Percentiles rank a stretch among this genome's conserved stretches.
Conservation (phyloP, 2,113 vertebrate species). For the Percopsis transmontana region DNA sequence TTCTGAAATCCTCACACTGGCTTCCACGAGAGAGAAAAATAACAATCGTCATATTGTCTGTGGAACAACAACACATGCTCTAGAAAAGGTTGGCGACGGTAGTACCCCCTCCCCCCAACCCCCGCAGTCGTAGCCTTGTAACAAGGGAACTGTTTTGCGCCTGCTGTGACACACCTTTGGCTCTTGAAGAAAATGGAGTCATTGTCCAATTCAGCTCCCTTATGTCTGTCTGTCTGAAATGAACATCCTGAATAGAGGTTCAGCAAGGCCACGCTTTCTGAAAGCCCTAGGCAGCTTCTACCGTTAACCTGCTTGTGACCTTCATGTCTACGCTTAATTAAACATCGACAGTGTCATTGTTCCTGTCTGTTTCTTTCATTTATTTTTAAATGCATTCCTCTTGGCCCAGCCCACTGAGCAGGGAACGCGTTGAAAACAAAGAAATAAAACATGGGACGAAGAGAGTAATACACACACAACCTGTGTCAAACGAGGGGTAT, state of each 20-base stretch:
- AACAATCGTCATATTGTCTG: background rate
- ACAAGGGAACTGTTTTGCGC: background rate
- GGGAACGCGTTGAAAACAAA: too few relatives aligned
- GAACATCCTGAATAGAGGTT: background rate
- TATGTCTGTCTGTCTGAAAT: background rate
- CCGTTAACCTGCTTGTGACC: background rate
- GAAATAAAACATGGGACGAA: too few relatives aligned
- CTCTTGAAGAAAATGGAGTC: too few relatives aligned
- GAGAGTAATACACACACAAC: too few relatives aligned
- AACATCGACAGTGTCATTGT: background rate
- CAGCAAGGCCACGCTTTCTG: background rate
- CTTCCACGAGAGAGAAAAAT: background rate
- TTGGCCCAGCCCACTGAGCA: too few relatives aligned
- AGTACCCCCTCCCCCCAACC: background rate
- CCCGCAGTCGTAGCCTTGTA: background rate
- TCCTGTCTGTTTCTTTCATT: too few relatives aligned
- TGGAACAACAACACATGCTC: constrained; percentile 6
- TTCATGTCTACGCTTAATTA: background rate
- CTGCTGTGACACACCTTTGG: too few relatives aligned
- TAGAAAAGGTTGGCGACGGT: background rate
- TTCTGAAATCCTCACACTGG: background rate
- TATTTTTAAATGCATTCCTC: too few relatives aligned
- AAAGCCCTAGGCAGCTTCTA: background rate
- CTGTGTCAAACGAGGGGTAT: too few relatives aligned
- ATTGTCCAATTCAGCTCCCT: too few relatives aligned